phyloP scores from a whole-genome alignment of 2,113 vertebrate species.

The Cyanoramphus novaezelandiae region DNA sequence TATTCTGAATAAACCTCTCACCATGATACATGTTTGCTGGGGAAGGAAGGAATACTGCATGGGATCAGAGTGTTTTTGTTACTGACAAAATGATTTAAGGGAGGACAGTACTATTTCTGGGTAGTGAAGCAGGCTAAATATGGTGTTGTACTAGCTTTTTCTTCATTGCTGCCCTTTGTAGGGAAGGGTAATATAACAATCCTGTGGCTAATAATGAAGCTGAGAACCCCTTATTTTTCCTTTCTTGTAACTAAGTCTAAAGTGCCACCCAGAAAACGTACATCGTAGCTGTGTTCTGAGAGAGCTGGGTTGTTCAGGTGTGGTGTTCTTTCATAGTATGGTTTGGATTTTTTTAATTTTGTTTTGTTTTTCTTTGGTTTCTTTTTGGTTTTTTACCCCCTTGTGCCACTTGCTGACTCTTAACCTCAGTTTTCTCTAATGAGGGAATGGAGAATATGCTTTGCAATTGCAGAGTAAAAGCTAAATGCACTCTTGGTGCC shows the following conservation, averaged over 20 bases:
- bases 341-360: not conserved
- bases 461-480: not conserved
- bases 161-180: not conserved
- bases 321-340: not conserved
- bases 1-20: not conserved
- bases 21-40: not conserved
- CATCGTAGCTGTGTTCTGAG: not conserved
- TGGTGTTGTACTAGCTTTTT: not conserved
- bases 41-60: not conserved
- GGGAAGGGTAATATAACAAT: not conserved
- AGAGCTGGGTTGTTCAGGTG: not conserved
- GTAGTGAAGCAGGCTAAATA: not conserved
- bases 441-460: not conserved
- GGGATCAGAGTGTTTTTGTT: slow-evolving; percentile 8
- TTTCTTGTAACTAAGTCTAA: not conserved
- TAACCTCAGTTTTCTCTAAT: not conserved
- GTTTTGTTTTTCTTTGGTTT: not conserved
- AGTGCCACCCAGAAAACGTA: not conserved
- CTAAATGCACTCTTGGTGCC: not conserved
- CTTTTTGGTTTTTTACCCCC: not conserved
- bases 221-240: not conserved
- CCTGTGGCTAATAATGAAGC: not conserved
- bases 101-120: not conserved
- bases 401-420: not conserved
- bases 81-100: not conserved